phyloP scores from a whole-genome alignment of 1,140 invertebrate genomes.

The Trialeurodes vaporariorum region DNA sequence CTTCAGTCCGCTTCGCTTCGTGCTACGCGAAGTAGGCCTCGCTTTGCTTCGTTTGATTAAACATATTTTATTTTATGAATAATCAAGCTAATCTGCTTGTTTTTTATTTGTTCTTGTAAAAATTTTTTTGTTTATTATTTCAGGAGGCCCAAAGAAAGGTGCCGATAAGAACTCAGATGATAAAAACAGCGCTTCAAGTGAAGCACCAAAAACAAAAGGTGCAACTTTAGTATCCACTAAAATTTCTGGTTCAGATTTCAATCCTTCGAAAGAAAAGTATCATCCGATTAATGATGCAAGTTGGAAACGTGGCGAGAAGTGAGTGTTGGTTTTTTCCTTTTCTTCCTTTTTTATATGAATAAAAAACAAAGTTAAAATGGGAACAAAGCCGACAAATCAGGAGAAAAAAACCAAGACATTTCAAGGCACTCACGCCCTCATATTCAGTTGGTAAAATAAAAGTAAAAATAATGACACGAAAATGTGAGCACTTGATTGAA shows the following conservation, averaged over 20 bases:
- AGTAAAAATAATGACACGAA: too few species aligned
- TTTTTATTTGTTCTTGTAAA: neutral
- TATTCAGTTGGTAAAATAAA: too few species aligned
- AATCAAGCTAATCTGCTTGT: neutral
- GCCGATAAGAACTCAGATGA: neutral
- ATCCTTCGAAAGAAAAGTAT: conserved; percentile 61
- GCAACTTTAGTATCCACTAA: neutral
- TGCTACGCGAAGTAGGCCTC: too few species aligned
- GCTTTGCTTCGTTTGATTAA: too few species aligned
- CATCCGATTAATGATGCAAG: conserved; percentile 82
- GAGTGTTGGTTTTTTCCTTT: too few species aligned
- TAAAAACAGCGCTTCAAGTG: neutral
- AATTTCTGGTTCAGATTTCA: conserved; percentile 43
- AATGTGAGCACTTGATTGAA: too few species aligned
- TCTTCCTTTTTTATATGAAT: too few species aligned
- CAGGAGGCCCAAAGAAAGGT: neutral
- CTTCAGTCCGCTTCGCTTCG: too few species aligned
- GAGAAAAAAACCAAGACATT: too few species aligned
- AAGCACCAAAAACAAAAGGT: neutral
- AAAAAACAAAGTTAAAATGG: too few species aligned
- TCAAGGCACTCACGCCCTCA: too few species aligned
- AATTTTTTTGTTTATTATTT: neutral
- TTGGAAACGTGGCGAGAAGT: conserved; percentile 69
- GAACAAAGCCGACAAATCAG: too few species aligned
- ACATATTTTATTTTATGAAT: neutral